Conservation (phyloP, 1,140 invertebrate species). For the Liolophura sinensis region DNA sequence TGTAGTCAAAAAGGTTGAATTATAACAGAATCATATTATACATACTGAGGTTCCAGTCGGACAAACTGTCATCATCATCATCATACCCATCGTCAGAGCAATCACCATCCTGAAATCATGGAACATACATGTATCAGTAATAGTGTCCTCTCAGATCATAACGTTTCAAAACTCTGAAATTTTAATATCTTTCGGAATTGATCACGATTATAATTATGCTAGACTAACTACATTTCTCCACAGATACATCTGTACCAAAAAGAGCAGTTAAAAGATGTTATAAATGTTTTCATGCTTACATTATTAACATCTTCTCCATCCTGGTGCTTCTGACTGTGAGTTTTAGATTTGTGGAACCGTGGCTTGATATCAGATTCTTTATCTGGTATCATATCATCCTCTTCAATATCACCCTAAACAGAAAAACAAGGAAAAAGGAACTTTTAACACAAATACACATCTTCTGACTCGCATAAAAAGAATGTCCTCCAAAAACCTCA, state of each 20-base stretch:
- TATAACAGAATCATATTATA: neutral
- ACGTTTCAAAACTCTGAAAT: constrained; percentile 23
- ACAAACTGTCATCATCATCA: constrained; percentile 82
- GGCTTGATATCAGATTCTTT: constrained; percentile 97
- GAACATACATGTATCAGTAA: constrained; percentile 60
- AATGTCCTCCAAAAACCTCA: neutral
- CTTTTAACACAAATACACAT: neutral
- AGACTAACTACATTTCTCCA: too few relatives aligned
- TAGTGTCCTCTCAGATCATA: constrained; percentile 8
- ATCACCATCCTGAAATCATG: constrained; percentile 70
- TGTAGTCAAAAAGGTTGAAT: too few relatives aligned
- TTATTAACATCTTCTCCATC: constrained; percentile 41
- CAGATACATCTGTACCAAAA: neutral
- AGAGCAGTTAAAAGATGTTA: neutral
- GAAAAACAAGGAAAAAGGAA: neutral
- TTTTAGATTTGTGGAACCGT: constrained; percentile 86
- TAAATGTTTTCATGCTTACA: neutral
- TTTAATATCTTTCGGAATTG: neutral
- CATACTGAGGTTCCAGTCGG: constrained; percentile 86
- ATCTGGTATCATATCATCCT: constrained; percentile 97
- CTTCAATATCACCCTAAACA: constrained; percentile 72
- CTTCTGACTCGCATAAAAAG: neutral
- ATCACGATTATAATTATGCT: too few relatives aligned
- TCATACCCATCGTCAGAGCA: constrained; percentile 53
- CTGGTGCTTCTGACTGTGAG: constrained; percentile 67